phyloP scores from a whole-genome alignment of 1,140 invertebrate genomes.

The Centruroides vittatus region DNA sequence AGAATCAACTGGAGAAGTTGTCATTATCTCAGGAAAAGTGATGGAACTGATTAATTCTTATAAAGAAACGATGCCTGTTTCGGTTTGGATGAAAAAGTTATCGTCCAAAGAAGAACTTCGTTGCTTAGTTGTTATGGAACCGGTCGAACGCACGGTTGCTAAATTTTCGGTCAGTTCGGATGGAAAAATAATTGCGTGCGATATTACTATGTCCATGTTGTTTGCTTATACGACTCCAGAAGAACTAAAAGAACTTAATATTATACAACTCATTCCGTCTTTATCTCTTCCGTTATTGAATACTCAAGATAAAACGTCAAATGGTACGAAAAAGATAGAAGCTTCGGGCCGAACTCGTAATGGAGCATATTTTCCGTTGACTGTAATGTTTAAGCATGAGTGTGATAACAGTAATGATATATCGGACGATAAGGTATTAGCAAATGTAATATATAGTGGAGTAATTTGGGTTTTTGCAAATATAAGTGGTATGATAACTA shows the following conservation, averaged over 20 bases:
- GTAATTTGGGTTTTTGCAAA: slow-evolving; percentile 41
- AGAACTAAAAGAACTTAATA: slow-evolving; percentile 21
- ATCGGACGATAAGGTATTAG: no score
- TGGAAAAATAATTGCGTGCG: slow-evolving; percentile 24
- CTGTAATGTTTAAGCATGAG: no score
- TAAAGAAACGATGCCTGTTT: slow-evolving; percentile 40
- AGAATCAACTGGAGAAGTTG: slow-evolving; percentile 36
- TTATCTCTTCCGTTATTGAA: slow-evolving; percentile 5
- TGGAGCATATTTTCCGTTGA: no score
- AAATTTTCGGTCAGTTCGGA: slow-evolving; percentile 6
- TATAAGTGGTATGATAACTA: slow-evolving; percentile 49
- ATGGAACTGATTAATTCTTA: slow-evolving; percentile 34
- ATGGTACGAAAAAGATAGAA: no score
- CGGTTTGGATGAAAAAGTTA: slow-evolving; percentile 43
- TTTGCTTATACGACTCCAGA: slow-evolving; percentile 21
- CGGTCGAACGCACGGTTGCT: slow-evolving; percentile 35
- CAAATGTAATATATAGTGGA: slow-evolving; percentile 17
- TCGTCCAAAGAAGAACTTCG: slow-evolving; percentile 35
- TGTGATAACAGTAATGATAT: no score
- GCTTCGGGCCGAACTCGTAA: no score
- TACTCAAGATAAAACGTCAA: no score
- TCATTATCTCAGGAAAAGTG: slow-evolving; percentile 46
- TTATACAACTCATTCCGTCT: slow-evolving; percentile 25
- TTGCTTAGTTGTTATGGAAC: slow-evolving; percentile 46
- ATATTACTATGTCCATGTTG: slow-evolving; percentile 22